Conservation (phyloP, 1,140 invertebrate genomes). For the Ptiloglossa arizonensis region DNA sequence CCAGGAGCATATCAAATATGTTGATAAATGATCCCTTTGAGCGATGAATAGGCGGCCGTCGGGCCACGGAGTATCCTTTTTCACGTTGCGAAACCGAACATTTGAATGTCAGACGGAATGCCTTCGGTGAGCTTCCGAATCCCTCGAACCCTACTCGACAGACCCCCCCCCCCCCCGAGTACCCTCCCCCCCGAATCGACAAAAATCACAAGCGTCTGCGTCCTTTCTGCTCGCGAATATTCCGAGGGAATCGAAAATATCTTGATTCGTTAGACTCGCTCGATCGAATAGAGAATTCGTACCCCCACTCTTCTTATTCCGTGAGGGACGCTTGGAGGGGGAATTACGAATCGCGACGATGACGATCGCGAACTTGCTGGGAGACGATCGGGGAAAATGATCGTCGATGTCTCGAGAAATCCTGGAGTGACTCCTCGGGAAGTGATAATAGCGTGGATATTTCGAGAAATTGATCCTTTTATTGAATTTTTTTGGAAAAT, state of each 20-base stretch:
- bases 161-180: constrained; percentile 9
- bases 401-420: too few relatives aligned
- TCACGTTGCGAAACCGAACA: constrained; percentile 61
- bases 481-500: too few relatives aligned
- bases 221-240: constrained; percentile 16
- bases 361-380: too few relatives aligned
- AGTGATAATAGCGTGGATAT: too few relatives aligned
- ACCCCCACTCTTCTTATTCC: too few relatives aligned
- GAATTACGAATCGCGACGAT: too few relatives aligned
- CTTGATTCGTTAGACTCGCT: constrained; percentile 28
- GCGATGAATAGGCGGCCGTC: constrained; percentile 74
- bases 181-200: constrained; percentile 49
- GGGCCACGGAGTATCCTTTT: constrained; percentile 68
- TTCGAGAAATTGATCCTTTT: too few relatives aligned
- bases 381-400: too few relatives aligned
- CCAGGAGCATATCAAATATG: constrained; percentile 81
- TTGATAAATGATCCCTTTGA: constrained; percentile 82
- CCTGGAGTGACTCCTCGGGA: too few relatives aligned
- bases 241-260: constrained; percentile 58
- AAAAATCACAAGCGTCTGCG: constrained; percentile 55
- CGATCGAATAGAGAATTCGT: too few relatives aligned
- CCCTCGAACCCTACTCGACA: too few relatives aligned
- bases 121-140: constrained; percentile 48
- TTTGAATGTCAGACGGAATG: constrained; percentile 79
- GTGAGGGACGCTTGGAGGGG: too few relatives aligned